Evolutionary conservation across 2,113 vertebrate genomes (phyloP).

Genomic region (Prolemur simus): DNA sequence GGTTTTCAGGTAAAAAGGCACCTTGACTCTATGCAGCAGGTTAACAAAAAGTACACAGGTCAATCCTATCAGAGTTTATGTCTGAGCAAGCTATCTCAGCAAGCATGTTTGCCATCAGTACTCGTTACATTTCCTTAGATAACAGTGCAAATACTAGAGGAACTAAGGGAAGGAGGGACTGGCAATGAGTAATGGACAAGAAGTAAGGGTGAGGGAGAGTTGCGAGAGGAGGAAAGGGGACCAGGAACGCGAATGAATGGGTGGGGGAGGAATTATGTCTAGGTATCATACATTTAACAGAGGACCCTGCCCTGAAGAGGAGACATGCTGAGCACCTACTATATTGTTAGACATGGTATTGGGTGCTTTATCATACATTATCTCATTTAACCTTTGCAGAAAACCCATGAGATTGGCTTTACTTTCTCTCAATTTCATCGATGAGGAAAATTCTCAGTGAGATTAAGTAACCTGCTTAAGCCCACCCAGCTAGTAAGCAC

Average conservation of each 20-base stretch:
- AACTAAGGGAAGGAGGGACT: not conserved
- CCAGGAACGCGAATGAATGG: not conserved
- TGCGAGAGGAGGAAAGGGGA: not conserved
- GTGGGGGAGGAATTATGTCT: not conserved
- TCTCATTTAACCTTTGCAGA: not conserved
- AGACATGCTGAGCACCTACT: not conserved
- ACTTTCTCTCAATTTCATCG: not conserved
- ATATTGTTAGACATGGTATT: not conserved
- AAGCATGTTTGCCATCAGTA: conserved; percentile 59
- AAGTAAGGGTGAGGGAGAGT: not conserved
- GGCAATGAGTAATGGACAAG: not conserved
- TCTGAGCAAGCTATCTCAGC: conserved; percentile 55
- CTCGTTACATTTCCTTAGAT: conserved; percentile 60
- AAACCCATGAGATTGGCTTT: not conserved
- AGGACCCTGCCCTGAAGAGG: not conserved
- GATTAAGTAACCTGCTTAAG: not conserved
- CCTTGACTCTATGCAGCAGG: not conserved
- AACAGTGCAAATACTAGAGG: conserved; percentile 65
- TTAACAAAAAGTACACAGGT: conserved; percentile 60
- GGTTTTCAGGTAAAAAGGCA: not conserved
- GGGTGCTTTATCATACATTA: not conserved
- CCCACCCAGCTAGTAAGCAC: not conserved
- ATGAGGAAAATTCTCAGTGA: conserved; percentile 25
- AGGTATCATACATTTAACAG: not conserved
- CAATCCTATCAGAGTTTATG: conserved; percentile 66